Conservation (phyloP, 2,113 vertebrate species). For the Genyomyrus donnyi region DNA sequence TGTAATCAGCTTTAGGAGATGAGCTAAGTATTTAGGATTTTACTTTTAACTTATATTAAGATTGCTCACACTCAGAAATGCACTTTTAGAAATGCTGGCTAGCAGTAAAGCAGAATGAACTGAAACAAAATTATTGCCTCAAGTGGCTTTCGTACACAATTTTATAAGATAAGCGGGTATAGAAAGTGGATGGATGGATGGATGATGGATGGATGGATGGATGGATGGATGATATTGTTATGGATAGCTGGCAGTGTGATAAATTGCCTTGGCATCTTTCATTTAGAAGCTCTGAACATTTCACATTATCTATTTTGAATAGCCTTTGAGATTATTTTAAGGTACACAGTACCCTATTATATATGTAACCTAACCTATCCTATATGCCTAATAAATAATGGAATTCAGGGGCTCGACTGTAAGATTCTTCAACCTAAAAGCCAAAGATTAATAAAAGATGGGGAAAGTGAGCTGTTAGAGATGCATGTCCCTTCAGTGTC, state of each 20-base stretch:
- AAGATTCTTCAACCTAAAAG: background rate
- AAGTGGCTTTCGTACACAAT: background rate
- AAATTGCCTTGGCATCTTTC: background rate
- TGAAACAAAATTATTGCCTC: background rate
- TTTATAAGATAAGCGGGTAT: background rate
- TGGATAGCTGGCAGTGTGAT: background rate
- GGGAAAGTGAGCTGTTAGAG: background rate
- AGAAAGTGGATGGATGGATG: background rate
- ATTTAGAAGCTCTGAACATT: background rate
- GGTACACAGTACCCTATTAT: background rate
- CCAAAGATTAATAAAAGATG: background rate
- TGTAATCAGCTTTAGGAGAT: constrained; percentile 23
- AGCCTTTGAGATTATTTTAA: background rate
- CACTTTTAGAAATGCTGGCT: background rate
- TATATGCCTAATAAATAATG: no score
- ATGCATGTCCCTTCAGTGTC: background rate
- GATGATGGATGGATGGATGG: background rate
- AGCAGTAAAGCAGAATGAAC: background rate
- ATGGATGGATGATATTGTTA: background rate
- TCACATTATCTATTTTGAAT: background rate
- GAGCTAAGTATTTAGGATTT: background rate
- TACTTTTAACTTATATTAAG: constrained; percentile 5
- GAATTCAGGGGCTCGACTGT: background rate
- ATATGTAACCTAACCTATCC: background rate
- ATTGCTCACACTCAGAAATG: background rate